Percentiles rank a stretch among this genome's conserved stretches.
phyloP scores from a whole-genome alignment of 2,888 invertebrate species.

The Macropis europaea region DNA sequence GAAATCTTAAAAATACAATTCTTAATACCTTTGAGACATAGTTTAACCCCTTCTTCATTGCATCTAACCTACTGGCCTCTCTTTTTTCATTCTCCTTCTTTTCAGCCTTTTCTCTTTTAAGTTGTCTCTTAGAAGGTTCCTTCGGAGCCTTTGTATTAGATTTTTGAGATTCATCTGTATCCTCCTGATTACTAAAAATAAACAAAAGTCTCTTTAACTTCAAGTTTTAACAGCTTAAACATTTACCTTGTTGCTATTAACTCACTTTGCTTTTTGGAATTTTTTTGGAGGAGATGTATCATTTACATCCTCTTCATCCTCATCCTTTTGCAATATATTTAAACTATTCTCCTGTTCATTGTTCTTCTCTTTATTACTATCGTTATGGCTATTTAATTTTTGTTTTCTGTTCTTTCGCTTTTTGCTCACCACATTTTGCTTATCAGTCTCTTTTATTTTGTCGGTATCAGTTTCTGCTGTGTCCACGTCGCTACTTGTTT shows the following conservation, averaged over 20 bases:
- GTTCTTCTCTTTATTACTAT: background rate
- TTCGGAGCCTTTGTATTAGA: constrained; percentile 63
- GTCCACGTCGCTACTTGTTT: background rate
- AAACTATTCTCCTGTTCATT: constrained; percentile 2
- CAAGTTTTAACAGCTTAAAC: background rate
- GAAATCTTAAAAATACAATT: background rate
- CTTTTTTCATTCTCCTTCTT: constrained; percentile 82
- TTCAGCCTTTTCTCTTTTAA: constrained; percentile 84
- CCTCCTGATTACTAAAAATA: background rate
- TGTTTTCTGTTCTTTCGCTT: constrained; percentile 18
- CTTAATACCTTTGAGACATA: constrained; percentile 82
- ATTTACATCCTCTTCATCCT: constrained; percentile 53
- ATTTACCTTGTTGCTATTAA: background rate
- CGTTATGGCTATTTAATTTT: constrained; percentile 12
- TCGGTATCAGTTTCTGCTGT: background rate
- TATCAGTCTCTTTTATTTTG: background rate
- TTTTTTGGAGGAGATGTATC: constrained; percentile 4
- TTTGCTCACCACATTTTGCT: background rate
- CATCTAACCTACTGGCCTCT: constrained; percentile 81
- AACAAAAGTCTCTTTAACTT: background rate
- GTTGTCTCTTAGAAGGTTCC: constrained; percentile 84
- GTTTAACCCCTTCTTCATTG: constrained; percentile 83
- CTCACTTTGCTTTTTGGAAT: constrained; percentile 7
- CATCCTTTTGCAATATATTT: constrained; percentile 47
- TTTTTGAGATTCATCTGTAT: constrained; percentile 42